Conservation (phyloP, 2,888 invertebrate species). For the Heliconius cydno region DNA sequence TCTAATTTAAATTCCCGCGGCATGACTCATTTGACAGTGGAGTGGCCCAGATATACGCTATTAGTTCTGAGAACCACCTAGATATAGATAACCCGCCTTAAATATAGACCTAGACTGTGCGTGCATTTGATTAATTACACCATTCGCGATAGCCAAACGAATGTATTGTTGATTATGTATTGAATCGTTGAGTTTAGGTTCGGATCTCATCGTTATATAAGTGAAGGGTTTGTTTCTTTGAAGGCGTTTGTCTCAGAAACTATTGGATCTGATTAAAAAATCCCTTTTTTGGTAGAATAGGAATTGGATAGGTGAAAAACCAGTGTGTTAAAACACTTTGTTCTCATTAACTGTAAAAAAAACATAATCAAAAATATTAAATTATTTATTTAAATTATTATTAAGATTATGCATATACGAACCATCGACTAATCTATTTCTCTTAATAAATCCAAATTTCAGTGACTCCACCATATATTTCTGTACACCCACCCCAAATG, state of each 20-base stretch:
- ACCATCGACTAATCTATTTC: too few relatives aligned
- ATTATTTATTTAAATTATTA: too few relatives aligned
- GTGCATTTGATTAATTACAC: conserved; percentile 25
- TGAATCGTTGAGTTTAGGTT: neutral
- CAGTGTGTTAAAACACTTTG: too few relatives aligned
- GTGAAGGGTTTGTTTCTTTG: too few relatives aligned
- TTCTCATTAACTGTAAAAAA: too few relatives aligned
- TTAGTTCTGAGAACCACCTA: conserved; percentile 24
- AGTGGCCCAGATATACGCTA: conserved; percentile 31
- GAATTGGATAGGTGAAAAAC: too few relatives aligned
- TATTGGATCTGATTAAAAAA: too few relatives aligned
- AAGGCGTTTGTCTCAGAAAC: too few relatives aligned
- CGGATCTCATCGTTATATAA: too few relatives aligned
- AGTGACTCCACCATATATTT: neutral
- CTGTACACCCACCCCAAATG: neutral
- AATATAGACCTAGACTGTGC: conserved; percentile 25
- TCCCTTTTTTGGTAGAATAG: too few relatives aligned
- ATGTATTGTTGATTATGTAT: neutral
- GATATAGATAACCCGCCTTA: conserved; percentile 9
- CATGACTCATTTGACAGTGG: conserved; percentile 30
- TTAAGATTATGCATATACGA: too few relatives aligned
- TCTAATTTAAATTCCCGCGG: conserved; percentile 29
- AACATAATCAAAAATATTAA: too few relatives aligned
- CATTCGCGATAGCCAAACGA: neutral
- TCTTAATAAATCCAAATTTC: neutral